phyloP scores from a whole-genome alignment of 2,888 invertebrate species.

The Drosophila infuscata region DNA sequence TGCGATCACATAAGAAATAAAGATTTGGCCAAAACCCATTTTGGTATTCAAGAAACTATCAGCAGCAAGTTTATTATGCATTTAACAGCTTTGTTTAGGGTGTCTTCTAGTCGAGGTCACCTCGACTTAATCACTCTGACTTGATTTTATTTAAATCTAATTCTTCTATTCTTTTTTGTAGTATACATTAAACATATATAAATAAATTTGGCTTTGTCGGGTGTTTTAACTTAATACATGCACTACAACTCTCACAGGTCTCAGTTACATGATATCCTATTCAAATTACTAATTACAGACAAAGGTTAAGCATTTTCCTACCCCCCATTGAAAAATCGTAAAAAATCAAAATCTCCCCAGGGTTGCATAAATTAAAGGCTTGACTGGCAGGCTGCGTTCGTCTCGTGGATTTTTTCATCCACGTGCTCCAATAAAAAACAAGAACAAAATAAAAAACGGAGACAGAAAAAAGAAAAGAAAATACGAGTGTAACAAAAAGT shows the following conservation, averaged over 20 bases:
- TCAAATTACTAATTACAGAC: constrained; percentile 54
- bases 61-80: not conserved
- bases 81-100: not conserved
- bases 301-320: constrained; percentile 40
- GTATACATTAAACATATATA: not conserved
- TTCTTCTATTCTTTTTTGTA: not conserved
- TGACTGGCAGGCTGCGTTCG: constrained; percentile 55
- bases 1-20: not conserved
- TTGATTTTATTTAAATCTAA: not conserved
- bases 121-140: too few species aligned
- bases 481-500: constrained; percentile 69
- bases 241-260: constrained; percentile 40
- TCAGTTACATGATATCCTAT: constrained; percentile 36
- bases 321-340: constrained; percentile 29
- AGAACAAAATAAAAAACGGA: constrained; percentile 22
- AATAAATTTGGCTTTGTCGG: too few species aligned
- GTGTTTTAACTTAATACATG: not conserved
- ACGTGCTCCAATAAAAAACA: constrained; percentile 27
- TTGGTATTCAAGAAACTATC: not conserved
- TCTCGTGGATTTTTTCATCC: constrained; percentile 7
- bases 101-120: too few species aligned
- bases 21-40: not conserved
- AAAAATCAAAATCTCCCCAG: constrained; percentile 80
- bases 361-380: constrained; percentile 83
- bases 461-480: constrained; percentile 7